Base-by-base conservation (phyloP, 2,888 invertebrate species). In the Drosophila yooni region DNA sequence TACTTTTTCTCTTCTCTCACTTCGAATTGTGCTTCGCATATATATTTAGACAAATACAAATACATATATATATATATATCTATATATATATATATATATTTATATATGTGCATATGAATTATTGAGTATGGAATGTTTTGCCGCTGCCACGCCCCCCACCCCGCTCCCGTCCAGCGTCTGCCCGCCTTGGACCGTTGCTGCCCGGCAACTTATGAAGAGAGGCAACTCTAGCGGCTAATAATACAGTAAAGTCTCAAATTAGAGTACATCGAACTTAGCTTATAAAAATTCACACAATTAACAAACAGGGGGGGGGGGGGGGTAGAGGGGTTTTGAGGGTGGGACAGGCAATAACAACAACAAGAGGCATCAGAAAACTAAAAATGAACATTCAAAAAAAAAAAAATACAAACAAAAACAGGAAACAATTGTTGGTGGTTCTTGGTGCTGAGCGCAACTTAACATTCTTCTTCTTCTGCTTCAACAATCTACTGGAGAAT, bases 401-500 rank as follows among this genome's bases (percentile, higher is more conserved):
- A 60, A 62, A 64, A 70, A 57, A 46, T 52, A 63, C 50, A 60
- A 79, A 70, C 27, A 46, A 43, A 76, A 68, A 71, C 70, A 73
- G 83, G 76, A 68, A 80, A 82, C 83, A 71, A 79, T 76, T 78
- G 77, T 66, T 75, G 77, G 61, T 65, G 58, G 34, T 18, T 50
- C 36, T 56, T 50, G 34, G 27, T 53, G 64, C 34, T 58, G 50
- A 40, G 21, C 18, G 21, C 43, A 57, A 43, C 50, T 38, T 31
- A 3, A 15, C 29, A 27, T 29, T 40, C 29, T 13, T 34, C 18
- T 29, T 34, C 11, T 29, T 7, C 13, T 27, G 2, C 5, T n/a
- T 3, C 7, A 21, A 21, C 15, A 15, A 21, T 52, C 74, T 92
- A 93, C 83, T 94, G 95, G 79, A 95, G 94, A 68, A 95, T 95